Percentiles rank a stretch among this genome's conserved stretches.
Conservation (phyloP, 2,113 vertebrate species). For the Asarcornis scutulata region DNA sequence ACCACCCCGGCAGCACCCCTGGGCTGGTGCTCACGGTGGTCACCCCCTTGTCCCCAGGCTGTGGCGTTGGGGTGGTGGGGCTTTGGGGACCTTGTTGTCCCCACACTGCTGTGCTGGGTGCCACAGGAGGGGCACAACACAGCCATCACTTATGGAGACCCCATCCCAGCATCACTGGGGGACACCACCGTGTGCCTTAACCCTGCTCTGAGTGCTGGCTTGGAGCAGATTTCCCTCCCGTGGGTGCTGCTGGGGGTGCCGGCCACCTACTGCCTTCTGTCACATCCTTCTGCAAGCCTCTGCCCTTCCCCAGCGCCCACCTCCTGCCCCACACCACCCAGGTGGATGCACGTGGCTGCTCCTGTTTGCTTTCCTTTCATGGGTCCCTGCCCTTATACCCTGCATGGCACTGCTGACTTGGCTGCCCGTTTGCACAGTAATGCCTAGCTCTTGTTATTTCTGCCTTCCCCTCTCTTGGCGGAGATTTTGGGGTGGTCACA, state of each 20-base stretch:
- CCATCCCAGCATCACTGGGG: background rate
- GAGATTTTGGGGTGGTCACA: background rate
- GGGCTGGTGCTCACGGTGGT: background rate
- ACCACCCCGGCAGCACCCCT: too few relatives aligned
- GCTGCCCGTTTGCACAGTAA: background rate
- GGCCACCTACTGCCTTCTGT: rapidly evolving
- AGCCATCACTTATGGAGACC: background rate
- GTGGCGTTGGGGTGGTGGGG: background rate
- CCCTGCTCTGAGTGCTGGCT: background rate
- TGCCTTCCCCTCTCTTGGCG: rapidly evolving
- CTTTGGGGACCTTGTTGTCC: rapidly evolving
- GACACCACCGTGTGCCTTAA: rapidly evolving
- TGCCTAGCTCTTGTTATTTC: rapidly evolving
- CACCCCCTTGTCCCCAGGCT: background rate
- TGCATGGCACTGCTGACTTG: background rate
- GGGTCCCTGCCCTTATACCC: background rate
- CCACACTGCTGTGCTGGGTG: background rate
- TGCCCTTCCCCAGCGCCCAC: background rate
- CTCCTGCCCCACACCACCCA: rapidly evolving
- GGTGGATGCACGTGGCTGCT: background rate
- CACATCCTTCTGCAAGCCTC: background rate
- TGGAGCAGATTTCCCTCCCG: rapidly evolving
- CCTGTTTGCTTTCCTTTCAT: background rate
- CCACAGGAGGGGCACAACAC: background rate
- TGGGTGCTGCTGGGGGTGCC: background rate